Percentiles rank a stretch among this genome's conserved stretches.
phyloP scores from a whole-genome alignment of 1,140 invertebrate species.

The silkworm (Bombyx mori) region ASM3026992v2 NC_085110.1:10334501-10335000 shows the following conservation, averaged over 20 bases:
- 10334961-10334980: constrained; percentile 32
- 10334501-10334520: constrained; percentile 36
- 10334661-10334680: constrained; percentile 5
- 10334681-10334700: constrained; percentile 11
- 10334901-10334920: constrained; percentile 25
- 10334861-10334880: constrained; percentile 23
- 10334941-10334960: constrained; percentile 45
- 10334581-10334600: constrained; percentile 53
- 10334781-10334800: constrained; percentile 14
- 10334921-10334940: constrained; percentile 42
- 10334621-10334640: constrained; percentile 12
- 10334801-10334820: constrained; percentile 13
- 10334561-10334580: constrained; percentile 59
- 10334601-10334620: constrained; percentile 29
- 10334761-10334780: constrained; percentile 17
- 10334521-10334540: constrained; percentile 44
- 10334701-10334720: constrained; percentile 12
- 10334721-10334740: constrained; percentile 16
- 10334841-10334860: constrained; percentile 10
- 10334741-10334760: constrained; percentile 22
- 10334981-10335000: constrained; percentile 51
- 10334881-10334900: constrained; percentile 20
- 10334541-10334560: constrained; percentile 58
- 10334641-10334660: constrained; percentile 6
- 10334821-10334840: constrained; percentile 22